These are phyloP conservation scores for Rachycentron canadum DNA, from an alignment of 2,797 vertebrate genomes.

Conservation along the genomic window DNA sequence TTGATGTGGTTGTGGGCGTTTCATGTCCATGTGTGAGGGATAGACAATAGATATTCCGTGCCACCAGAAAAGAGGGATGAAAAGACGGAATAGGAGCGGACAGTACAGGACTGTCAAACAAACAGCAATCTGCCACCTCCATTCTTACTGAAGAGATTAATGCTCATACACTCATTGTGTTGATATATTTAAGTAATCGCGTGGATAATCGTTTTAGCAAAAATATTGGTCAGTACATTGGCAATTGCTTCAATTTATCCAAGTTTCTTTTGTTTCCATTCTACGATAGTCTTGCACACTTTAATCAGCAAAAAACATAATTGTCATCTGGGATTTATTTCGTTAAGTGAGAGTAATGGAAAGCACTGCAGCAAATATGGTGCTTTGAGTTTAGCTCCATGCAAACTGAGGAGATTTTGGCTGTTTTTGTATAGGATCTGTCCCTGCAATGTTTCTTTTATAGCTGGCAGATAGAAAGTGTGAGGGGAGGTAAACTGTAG, in stretches of 20 bases:
- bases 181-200: conserved; percentile 10
- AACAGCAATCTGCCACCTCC: background rate
- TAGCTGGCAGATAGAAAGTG: conserved; percentile 1
- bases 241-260: conserved; percentile 10
- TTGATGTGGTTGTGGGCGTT: conserved; percentile 34
- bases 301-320: conserved; percentile 25
- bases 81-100: conserved; percentile 3
- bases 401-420: background rate
- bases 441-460: conserved; percentile 9
- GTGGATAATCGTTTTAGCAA: background rate
- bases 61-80: conserved; percentile 9
- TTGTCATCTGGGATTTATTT: conserved; percentile 43
- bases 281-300: background rate
- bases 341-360: conserved; percentile 25
- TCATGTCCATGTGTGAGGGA: conserved; percentile 33
- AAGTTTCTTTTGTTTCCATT: conserved; percentile 22
- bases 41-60: conserved; percentile 37
- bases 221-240: conserved; percentile 3
- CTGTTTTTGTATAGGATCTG: conserved; percentile 2
- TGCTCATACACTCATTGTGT: background rate
- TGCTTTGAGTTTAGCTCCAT: background rate
- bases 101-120: background rate
- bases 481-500: background rate
- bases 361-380: conserved; percentile 40
- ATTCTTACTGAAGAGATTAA: background rate